Evolutionary conservation across 2,113 vertebrate species (phyloP), one percentile per base, ranked within the genome.

Genomic region (Anhinga anhinga): DNA sequence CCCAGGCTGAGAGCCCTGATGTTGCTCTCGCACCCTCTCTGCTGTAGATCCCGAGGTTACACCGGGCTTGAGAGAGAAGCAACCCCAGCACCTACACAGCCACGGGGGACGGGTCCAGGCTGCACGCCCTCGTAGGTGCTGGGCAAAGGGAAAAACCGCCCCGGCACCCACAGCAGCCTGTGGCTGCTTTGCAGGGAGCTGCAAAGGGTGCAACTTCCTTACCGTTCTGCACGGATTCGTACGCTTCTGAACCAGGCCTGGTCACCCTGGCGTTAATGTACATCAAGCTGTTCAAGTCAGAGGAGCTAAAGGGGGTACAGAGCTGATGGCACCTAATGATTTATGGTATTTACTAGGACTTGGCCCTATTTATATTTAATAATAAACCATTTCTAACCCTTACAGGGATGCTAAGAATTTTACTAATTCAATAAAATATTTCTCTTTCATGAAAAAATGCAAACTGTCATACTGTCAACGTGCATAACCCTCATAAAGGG

Each of bases 221-320:
- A 10, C 26, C 15, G 2, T 25, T 34, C 72, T 34, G 76, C 72
- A 45, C 2, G 5, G 34, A 49, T 40, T 13, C 3, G 3, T 45
- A 13, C 10, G 2, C 45, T 63, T 9, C 2, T 2, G 53, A 69
- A 14, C 15, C 32, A 19, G 70, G 45, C 13, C 38, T 6, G 29
- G 26, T 5, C 20, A 3, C 10, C 36, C 50, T 16, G 21, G 17
- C 4, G 45, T 4, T 7, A 4, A 10, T 22, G 6, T 25, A 4
- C n/a, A 16, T 17, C 53, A 9, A 56, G 4, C 15, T 9, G 14
- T 20, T 44, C 2, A 6, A 18, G 47, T 10, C 44, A 6, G 19
- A 27, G 82, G 36, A 66, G 26, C 50, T 49, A 5, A 1, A 27
- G 2, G 8, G 29, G 18, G 3, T 9, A 47, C 34, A 42, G 49